Evolutionary conservation across 2,888 invertebrate genomes (phyloP), one percentile per base, ranked within the genome.

Genomic region (Tillus elongatus): DNA sequence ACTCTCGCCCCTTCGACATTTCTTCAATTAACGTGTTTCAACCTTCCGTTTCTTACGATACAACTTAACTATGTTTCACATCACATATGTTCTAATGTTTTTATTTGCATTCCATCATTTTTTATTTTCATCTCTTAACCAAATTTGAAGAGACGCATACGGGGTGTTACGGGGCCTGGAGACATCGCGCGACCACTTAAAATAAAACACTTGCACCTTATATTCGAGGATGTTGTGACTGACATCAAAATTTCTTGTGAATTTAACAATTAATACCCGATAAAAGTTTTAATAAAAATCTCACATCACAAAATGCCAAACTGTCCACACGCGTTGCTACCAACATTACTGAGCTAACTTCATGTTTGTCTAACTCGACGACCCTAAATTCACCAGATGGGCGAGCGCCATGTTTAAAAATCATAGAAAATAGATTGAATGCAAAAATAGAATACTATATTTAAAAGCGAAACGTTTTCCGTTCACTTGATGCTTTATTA

Each of bases 231-330:
- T 52, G 50, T 46, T 56, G 45, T 50, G 49, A 52, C 49, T 54
- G 56, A 51, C 58, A 58, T 59, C 51, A 53, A 58, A 55, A 52
- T 52, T 56, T 57, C 50, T 51, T 56, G 39, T 44, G 51, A 52
- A 58, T 56, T 58, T 54, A 53, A 52, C 56, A 58, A 54, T 56
- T 52, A 51, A 49, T 58, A 55, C 58, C 61, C 61, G 62, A 63
- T 61, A 63, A 62, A 63, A 66, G 60, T 58, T 63, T 64, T 60
- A 60, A 58, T 58, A 58, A 62, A 62, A 63, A 61, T 58, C 61
- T 63, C 64, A 63, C 63, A 62, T 64, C 63, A 65, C 64, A 64
- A 64, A 66, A 66, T 66, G 65, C 66, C 64, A 65, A 66, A 65
- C 64, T 65, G 63, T 66, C 64, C 64, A 63, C 62, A 64, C 61